Percentiles rank a stretch among this genome's conserved stretches.
These are phyloP conservation scores for Formicarius rufipectus DNA, from an alignment of 2,113 vertebrate genomes.

Conservation along the genomic window DNA sequence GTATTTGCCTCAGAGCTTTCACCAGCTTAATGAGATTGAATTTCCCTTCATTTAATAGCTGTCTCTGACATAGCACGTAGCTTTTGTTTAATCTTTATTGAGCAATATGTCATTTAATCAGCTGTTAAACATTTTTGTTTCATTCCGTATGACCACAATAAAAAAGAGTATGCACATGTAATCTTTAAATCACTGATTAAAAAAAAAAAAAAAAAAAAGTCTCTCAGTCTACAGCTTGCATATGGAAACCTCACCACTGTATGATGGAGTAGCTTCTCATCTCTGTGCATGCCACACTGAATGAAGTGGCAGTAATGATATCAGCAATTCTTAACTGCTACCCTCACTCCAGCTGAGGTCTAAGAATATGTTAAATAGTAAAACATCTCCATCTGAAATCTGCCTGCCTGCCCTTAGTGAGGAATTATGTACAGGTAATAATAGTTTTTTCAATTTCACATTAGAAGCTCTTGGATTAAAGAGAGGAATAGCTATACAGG, in stretches of 20 bases:
- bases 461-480: not conserved
- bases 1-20: not conserved
- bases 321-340: not conserved
- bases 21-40: not conserved
- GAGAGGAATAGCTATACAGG: not conserved
- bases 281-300: not conserved
- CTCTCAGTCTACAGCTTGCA: not conserved
- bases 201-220: not conserved
- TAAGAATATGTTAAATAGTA: not conserved
- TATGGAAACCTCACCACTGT: not conserved
- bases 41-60: not conserved
- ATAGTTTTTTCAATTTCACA: not conserved
- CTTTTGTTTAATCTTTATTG: slow-evolving; percentile 35
- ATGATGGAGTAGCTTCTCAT: not conserved
- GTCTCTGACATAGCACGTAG: not conserved
- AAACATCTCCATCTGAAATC: not conserved
- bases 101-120: not conserved
- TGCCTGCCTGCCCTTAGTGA: not conserved
- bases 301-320: not conserved
- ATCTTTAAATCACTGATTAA: not conserved
- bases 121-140: not conserved
- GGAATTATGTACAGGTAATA: not conserved
- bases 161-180: not conserved
- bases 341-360: not conserved
- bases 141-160: not conserved